phyloP scores from a whole-genome alignment of 2,797 vertebrate genomes.

The Diplodus puntazzo region DNA sequence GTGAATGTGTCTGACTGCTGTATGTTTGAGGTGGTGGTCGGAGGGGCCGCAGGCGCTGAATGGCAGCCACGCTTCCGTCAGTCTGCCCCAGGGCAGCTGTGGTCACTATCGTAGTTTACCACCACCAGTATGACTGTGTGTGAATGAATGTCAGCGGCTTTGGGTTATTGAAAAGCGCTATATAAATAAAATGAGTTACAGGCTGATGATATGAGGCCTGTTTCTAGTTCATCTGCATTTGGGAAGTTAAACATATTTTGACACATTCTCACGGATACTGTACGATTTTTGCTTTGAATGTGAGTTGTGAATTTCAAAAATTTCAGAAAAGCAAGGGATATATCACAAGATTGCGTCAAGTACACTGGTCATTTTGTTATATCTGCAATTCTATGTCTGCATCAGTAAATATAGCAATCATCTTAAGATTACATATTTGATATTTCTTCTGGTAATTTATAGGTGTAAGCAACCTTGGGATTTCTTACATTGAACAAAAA shows the following conservation, averaged over 20 bases:
- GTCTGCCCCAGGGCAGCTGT: no score
- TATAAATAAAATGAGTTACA: no score
- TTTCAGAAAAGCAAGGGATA: neutral
- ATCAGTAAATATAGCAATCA: neutral
- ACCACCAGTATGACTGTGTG: no score
- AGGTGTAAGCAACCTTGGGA: neutral
- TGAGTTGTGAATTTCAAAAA: constrained; percentile 8
- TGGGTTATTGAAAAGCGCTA: no score
- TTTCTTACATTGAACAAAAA: no score
- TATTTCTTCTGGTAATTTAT: neutral
- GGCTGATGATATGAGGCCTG: constrained; percentile 42
- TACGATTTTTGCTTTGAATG: constrained; percentile 7
- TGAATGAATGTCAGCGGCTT: no score
- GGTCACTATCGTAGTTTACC: no score
- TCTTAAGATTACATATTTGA: neutral
- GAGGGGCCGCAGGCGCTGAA: no score
- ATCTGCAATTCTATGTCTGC: neutral
- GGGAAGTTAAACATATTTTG: constrained; percentile 36
- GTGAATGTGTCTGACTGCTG: no score
- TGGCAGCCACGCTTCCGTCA: no score
- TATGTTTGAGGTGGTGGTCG: no score
- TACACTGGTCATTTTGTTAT: neutral
- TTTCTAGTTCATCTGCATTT: constrained; percentile 43
- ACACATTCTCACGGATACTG: constrained; percentile 25
- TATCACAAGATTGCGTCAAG: neutral